phyloP scores from a whole-genome alignment of 2,113 vertebrate species.

The Nicator chloris region DNA sequence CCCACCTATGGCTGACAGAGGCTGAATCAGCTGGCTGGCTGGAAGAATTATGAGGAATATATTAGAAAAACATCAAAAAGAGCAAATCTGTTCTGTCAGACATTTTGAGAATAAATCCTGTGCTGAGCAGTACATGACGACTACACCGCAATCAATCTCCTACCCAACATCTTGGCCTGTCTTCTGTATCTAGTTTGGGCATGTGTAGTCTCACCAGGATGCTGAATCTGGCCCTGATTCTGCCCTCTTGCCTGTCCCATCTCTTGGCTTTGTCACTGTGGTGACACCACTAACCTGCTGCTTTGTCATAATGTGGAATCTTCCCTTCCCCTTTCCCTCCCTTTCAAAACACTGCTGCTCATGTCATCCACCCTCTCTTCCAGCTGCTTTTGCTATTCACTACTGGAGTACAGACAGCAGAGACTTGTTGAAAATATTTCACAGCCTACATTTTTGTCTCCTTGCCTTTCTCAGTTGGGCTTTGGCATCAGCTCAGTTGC shows the following conservation, averaged over 20 bases:
- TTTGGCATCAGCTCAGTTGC: background rate
- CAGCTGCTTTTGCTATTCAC: background rate
- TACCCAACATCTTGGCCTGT: background rate
- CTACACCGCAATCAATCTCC: background rate
- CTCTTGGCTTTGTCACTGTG: background rate
- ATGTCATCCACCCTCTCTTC: background rate
- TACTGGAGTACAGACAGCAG: background rate
- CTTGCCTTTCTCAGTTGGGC: accelerated
- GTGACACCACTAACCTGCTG: background rate
- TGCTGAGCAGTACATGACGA: background rate
- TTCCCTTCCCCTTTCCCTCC: background rate
- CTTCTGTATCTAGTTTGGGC: background rate
- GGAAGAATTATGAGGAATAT: background rate
- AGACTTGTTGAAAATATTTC: background rate
- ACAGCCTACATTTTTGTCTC: background rate
- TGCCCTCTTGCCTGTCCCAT: background rate
- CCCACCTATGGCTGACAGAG: background rate
- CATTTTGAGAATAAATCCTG: background rate
- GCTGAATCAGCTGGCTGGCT: background rate
- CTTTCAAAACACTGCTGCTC: background rate
- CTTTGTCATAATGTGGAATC: background rate
- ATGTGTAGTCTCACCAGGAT: background rate
- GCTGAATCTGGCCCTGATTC: background rate
- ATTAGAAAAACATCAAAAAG: background rate
- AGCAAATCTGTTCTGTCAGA: background rate